Evolutionary conservation across 2,888 invertebrate genomes (phyloP), one percentile per base, ranked within the genome.

Genomic region (Himalopsyche anomala): DNA sequence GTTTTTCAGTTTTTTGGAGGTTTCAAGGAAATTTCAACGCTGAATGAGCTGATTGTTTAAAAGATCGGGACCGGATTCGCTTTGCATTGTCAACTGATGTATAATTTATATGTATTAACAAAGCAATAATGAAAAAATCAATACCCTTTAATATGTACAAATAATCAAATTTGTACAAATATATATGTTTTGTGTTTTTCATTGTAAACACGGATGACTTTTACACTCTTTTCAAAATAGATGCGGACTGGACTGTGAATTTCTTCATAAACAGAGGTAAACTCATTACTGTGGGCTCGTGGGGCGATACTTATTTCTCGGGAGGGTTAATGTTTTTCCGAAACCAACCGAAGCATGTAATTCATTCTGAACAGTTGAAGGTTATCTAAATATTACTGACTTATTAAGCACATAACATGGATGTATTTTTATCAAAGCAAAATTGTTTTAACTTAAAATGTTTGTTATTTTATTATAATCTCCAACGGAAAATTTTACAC

Each of bases 201-300:
- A 11, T 45, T 8, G 45, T 8, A 45, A 11, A 11, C 9, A 45
- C 8, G 45, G 9, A 56, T 56, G 56, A n/a, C 2, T n/a, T 56
- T 56, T 45, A 2, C 45, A 45, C 11, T 45, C 45, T 45, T 45
- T 45, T 45, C 9, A 19, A 19, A 62, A 62, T 6, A n/a, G 8
- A 62, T 28, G 36, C 11, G 15, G 9, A 74, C 74, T 12, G 36
- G 19, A 69, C 28, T 28, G 74, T 15, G 36, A 74, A 38, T 38
- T 74, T 74, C 74, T 15, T 15, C 28, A 38, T 12, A 74, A 74
- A 74, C 74, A 74, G 74, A 74, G 38, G 38, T 74, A 74, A 74
- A 74, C 11, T 74, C 38, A 74, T 74, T 38, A 38, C 74, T 12
- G 15, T 74, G 38, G 74, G 74, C 38, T 74, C 74, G 74, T 74